Evolutionary conservation across 1,140 invertebrate genomes (phyloP), one percentile per base, ranked within the genome.

Genomic region (Bursaphelenchus mucronatus): DNA sequence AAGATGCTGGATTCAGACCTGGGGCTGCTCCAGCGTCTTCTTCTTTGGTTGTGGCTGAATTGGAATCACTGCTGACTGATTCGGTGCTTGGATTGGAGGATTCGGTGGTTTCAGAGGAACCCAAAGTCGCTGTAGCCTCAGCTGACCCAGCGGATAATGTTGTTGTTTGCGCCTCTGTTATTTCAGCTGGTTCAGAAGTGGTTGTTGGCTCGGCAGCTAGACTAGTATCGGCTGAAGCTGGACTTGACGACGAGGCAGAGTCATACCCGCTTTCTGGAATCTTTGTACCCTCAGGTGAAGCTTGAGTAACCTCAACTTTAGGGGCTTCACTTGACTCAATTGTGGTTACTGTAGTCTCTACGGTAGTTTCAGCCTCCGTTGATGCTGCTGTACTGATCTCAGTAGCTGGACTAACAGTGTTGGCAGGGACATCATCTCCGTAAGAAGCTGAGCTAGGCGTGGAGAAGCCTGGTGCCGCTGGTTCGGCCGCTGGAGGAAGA

Each of bases 111-210:
- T 21, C 40, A 44, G 56, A 8, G 13, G 21, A 15, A 0, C 45
- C 52, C n/a, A 9, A 13, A 17, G 59, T 6, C 43, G 19, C 59
- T n/a, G 1, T 30, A 11, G 47, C 45, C 13, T 19, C 19, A 4
- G 56, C 56, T 58, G 45, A 10, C 13, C 11, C 56, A 44, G 30
- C 56, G n/a, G 40, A 39, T 21, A 41, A 21, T 9, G 56, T 51
- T 19, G 56, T 11, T 58, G 56, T 19, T 4, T 21, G 56, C 9
- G 56, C 43, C n/a, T 58, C 56, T 19, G 56, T 40, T 61, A 17
- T 55, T 5, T 13, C 59, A 52, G 59, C 21, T 15, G 40, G 21
- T 40, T 40, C 41, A 9, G 59, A 6, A 54, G 44, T 17, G 8
- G 17, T 49, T 13, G 45, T 43, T 58, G 13, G 10, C 30, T 30